Evolutionary conservation across 2,888 invertebrate species (phyloP), one percentile per base, ranked within the genome.

Genomic region (Eristalinus aeneus): DNA sequence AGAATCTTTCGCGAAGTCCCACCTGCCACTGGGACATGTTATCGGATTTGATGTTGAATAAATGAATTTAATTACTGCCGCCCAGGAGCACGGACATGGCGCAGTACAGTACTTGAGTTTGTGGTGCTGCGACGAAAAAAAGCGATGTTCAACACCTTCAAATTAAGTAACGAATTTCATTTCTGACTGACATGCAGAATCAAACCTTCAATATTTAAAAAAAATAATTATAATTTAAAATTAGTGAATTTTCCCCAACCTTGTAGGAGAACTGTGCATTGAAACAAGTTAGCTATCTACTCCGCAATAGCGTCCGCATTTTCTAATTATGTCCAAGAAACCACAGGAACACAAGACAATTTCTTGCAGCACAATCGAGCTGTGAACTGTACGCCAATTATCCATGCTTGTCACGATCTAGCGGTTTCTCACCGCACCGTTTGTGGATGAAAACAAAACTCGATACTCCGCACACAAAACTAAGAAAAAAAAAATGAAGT

Each of bases 1-100:
- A 8, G 68, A 39, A 64, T 54, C 39, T 54, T 58, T 58, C 64
- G 20, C 34, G 23, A 36, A 60, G 53, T 69, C 53, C 23, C 46
- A 67, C 20, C 34, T 68, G 61, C 31, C 11, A 39, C 23, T 46
- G 68, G 68, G 39, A 74, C 67, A 80, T 63, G 67, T 63, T 61
- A 58, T 34, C 20, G 32, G n/a, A 46, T 46, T 69, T 32, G 68
- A 63, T 56, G 53, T 63, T 68, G 74, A 80, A 80, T 80, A 64
- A 80, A 74, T 80, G 74, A 74, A 74, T 80, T 80, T 74, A 74
- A 80, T 80, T 80, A 68, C 73, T 68, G 64, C 11, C 32, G 20
- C 46, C 65, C 34, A 16, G 56, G 20, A n/a, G 46, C 10, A 46
- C 12, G 58, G 58, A 72, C 22, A 16, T 8, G 1, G 16, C 46